A percentile compares a stretch with the other conserved stretches of the same genome.
Conservation (phyloP, 1,140 invertebrate species). For the Nebria ingens region DNA sequence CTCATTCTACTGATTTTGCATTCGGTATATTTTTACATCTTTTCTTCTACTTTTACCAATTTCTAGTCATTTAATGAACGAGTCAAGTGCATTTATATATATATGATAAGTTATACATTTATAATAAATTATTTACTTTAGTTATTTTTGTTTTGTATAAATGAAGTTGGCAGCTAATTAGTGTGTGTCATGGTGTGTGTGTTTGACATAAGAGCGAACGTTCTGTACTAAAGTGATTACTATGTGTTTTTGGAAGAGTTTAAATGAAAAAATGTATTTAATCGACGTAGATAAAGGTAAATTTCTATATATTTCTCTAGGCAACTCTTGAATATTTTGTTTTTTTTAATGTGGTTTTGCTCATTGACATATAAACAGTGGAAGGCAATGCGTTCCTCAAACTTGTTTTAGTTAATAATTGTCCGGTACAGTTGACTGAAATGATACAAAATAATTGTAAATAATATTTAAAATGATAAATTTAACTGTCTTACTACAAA, state of each 20-base stretch:
- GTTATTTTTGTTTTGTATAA: neutral
- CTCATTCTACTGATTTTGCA: too few relatives aligned
- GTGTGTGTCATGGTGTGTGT: too few relatives aligned
- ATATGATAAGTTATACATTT: neutral
- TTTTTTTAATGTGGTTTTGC: too few relatives aligned
- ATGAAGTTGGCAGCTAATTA: neutral
- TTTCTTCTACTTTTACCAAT: neutral
- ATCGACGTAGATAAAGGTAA: too few relatives aligned
- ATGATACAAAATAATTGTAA: neutral
- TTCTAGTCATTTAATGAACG: neutral
- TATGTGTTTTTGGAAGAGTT: too few relatives aligned
- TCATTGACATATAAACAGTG: too few relatives aligned
- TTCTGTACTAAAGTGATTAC: too few relatives aligned
- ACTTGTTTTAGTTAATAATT: neutral
- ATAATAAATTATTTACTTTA: neutral
- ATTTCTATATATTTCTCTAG: too few relatives aligned
- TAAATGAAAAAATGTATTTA: too few relatives aligned
- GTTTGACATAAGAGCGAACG: too few relatives aligned
- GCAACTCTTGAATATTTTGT: too few relatives aligned
- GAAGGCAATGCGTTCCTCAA: neutral
- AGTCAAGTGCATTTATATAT: neutral
- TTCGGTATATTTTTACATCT: too few relatives aligned
- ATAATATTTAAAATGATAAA: neutral
- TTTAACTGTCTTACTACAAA: neutral
- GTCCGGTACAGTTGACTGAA: neutral